phyloP scores from a whole-genome alignment of 2,113 vertebrate genomes.

The Philantomba maxwellii region DNA sequence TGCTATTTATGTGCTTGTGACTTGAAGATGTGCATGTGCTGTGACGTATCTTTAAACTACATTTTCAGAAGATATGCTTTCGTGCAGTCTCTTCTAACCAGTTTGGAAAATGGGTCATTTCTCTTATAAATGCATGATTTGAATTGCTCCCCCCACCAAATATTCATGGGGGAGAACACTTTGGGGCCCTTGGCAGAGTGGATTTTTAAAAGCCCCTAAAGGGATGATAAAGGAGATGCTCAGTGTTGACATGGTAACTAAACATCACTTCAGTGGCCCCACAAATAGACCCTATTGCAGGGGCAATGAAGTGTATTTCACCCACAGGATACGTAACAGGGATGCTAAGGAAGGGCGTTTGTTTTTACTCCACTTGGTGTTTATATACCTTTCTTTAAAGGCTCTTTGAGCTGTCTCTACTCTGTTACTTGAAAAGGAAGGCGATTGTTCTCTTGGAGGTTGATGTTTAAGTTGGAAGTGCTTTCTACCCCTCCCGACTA shows the following conservation, averaged over 20 bases:
- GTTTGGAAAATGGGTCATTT: background rate
- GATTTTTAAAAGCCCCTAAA: background rate
- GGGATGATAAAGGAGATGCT: background rate
- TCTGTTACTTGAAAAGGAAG: background rate
- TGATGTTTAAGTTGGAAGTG: background rate
- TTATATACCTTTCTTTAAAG: background rate
- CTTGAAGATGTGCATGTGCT: background rate
- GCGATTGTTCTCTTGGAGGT: background rate
- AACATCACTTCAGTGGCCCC: background rate
- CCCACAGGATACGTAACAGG: background rate
- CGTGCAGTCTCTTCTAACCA: background rate
- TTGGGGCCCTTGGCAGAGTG: background rate
- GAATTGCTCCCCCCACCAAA: background rate
- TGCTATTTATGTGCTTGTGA: fast-evolving
- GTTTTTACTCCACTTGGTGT: background rate
- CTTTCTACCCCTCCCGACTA: too few species aligned
- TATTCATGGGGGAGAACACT: background rate
- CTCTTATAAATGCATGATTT: background rate
- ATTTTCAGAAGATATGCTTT: background rate
- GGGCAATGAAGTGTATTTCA: background rate
- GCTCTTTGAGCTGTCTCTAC: background rate
- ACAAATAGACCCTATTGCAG: too few species aligned
- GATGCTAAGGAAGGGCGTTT: background rate
- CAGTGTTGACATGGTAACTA: background rate
- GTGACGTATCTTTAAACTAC: background rate